Percentiles rank a stretch among this genome's conserved stretches.
These are phyloP conservation scores for Drosophila micromelanica DNA, from an alignment of 1,140 invertebrate genomes.

Conservation along the genomic window DNA sequence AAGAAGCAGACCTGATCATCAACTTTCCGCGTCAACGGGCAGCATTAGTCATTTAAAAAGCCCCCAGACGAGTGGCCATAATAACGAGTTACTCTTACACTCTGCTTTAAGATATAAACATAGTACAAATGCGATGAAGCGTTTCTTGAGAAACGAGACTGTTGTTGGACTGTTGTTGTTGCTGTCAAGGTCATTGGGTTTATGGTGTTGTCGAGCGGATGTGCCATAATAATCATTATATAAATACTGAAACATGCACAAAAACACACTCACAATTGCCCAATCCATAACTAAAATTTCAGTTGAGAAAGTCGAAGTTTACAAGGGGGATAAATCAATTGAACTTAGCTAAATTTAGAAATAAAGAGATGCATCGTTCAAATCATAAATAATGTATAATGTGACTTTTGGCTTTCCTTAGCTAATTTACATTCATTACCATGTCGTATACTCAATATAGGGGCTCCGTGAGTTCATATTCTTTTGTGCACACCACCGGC, in stretches of 20 bases:
- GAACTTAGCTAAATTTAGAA: no score
- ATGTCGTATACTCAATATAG: constrained; percentile 39
- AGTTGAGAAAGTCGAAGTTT: no score
- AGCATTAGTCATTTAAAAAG: constrained; percentile 45
- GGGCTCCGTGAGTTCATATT: constrained; percentile 86
- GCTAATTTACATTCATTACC: not conserved
- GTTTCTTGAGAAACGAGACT: constrained; percentile 24
- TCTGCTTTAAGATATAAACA: constrained; percentile 1
- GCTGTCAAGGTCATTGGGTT: constrained; percentile 39
- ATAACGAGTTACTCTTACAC: not conserved
- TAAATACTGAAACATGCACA: not conserved
- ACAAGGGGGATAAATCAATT: no score
- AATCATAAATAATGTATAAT: no score
- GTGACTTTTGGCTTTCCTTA: no score
- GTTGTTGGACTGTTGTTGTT: constrained; percentile 9
- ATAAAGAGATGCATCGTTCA: no score
- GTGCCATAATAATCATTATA: constrained; percentile 20
- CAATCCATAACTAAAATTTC: not conserved
- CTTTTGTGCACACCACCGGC: constrained; percentile 96
- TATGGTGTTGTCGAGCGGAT: constrained; percentile 29
- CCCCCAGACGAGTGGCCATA: not conserved
- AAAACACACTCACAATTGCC: not conserved
- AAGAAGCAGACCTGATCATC: constrained; percentile 23
- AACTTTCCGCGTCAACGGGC: constrained; percentile 30
- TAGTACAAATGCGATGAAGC: constrained; percentile 27